Conservation (phyloP, 2,888 invertebrate species). For the Caprella mutica region DNA sequence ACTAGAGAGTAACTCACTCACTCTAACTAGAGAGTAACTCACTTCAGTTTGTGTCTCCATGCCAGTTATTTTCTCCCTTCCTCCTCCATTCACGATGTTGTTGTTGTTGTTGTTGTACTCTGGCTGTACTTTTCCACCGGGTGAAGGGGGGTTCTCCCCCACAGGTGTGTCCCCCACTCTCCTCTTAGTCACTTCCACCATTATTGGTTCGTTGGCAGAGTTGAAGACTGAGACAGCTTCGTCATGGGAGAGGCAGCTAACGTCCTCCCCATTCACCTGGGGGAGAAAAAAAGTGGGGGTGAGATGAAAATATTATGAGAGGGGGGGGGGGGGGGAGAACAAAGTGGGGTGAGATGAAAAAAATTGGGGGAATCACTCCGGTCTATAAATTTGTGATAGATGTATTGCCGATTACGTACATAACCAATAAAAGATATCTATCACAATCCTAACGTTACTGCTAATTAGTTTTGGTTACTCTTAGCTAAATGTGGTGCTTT, state of each 20-base stretch:
- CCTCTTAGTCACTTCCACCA: conserved; percentile 30
- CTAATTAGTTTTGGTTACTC: too few relatives aligned
- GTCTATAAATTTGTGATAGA: too few relatives aligned
- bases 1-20: too few relatives aligned
- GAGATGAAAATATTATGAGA: too few relatives aligned
- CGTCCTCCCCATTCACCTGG: conserved; percentile 35
- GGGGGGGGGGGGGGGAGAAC: too few relatives aligned
- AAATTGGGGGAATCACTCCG: too few relatives aligned
- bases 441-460: too few relatives aligned
- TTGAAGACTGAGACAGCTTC: conserved; percentile 33
- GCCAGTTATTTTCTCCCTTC: background rate
- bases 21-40: too few relatives aligned
- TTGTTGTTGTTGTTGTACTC: background rate
- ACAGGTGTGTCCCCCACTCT: background rate
- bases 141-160: conserved; percentile 10
- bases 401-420: too few relatives aligned
- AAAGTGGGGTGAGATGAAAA: too few relatives aligned
- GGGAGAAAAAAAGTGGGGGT: background rate
- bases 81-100: background rate
- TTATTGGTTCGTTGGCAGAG: conserved; percentile 32
- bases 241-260: conserved; percentile 25
- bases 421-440: too few relatives aligned
- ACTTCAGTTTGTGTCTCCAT: background rate
- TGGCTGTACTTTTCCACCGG: background rate
- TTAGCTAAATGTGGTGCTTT: too few relatives aligned